Evolutionary conservation across 2,113 vertebrate species (phyloP).

Genomic region (Calypte anna): DNA sequence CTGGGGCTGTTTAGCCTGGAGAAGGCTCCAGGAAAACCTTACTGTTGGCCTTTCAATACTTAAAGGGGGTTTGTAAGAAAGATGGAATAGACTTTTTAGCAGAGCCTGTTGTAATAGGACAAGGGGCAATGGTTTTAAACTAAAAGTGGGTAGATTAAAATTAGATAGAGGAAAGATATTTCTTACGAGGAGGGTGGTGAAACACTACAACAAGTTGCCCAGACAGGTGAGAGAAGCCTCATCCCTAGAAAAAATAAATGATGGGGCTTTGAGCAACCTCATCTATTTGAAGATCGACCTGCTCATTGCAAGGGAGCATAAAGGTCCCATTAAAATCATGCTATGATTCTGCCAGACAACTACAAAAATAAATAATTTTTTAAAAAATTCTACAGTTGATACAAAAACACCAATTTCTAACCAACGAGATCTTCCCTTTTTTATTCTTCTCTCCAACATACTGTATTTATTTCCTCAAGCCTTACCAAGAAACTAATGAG

Average conservation of each 20-base stretch:
- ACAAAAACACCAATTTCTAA: background rate
- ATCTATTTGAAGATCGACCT: background rate
- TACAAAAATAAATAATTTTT: background rate
- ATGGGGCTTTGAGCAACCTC: background rate
- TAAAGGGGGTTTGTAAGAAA: background rate
- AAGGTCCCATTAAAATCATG: background rate
- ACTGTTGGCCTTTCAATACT: background rate
- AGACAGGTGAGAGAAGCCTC: too few species aligned
- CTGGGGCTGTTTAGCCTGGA: too few species aligned
- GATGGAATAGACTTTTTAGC: background rate
- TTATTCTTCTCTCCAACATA: constrained; percentile 14
- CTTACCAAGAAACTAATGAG: background rate
- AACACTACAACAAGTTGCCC: background rate
- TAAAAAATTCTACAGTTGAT: background rate
- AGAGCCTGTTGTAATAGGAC: rapidly evolving
- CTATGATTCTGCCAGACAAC: background rate
- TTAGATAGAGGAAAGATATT: background rate
- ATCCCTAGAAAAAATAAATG: background rate
- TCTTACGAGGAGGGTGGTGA: background rate
- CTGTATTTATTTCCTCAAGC: background rate
- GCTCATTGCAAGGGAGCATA: too few species aligned
- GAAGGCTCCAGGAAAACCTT: too few species aligned
- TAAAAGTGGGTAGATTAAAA: background rate
- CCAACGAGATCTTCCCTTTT: background rate
- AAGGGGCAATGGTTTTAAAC: background rate